These are phyloP conservation scores for Morone saxatilis DNA, from an alignment of 2,113 vertebrate species.

Conservation along the genomic window DNA sequence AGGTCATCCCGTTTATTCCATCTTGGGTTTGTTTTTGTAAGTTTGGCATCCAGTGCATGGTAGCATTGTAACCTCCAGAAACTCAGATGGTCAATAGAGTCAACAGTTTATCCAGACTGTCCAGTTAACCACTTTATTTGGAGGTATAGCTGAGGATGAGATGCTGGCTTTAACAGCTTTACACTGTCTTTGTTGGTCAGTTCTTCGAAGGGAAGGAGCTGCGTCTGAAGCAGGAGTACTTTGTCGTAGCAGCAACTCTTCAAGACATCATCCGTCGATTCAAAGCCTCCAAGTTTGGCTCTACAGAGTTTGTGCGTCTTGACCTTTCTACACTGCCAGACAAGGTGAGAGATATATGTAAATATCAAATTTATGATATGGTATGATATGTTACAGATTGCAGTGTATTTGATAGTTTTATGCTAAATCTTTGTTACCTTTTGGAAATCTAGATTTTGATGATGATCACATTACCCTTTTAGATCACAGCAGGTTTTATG, in stretches of 20 bases:
- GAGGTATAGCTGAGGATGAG: too few species aligned
- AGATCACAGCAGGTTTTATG: not conserved
- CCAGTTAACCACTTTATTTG: too few species aligned
- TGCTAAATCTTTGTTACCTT: not conserved
- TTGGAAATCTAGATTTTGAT: not conserved
- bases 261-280: slow-evolving; percentile 94
- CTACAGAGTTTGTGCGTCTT: slow-evolving; percentile 88
- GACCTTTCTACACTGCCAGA: slow-evolving; percentile 88
- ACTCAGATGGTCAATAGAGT: too few species aligned
- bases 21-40: not conserved
- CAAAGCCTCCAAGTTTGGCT: slow-evolving; percentile 93
- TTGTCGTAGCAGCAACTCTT: slow-evolving; percentile 92
- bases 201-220: slow-evolving; percentile 95
- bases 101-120: too few species aligned
- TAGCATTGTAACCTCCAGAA: too few species aligned
- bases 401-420: not conserved
- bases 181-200: slow-evolving; percentile 66
- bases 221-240: slow-evolving; percentile 94
- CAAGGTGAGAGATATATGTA: slow-evolving; percentile 80
- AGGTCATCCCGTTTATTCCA: not conserved
- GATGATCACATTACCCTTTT: not conserved
- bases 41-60: not conserved
- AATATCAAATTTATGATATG: not conserved
- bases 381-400: not conserved
- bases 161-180: not conserved